Conservation (phyloP, 2,797 vertebrate species). For the Sebastes taczanowskii region DNA sequence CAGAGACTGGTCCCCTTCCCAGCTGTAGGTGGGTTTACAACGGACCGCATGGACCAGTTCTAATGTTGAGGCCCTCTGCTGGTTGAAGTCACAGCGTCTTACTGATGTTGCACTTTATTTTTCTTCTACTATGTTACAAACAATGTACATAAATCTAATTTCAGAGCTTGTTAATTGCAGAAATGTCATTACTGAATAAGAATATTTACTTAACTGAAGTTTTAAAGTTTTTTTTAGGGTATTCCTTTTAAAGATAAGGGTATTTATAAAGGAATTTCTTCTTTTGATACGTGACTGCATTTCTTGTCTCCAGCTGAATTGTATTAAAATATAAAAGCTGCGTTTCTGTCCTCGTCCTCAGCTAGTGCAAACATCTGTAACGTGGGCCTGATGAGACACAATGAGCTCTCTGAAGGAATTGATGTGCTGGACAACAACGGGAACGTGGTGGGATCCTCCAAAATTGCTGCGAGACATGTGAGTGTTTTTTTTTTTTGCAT, state of each 20-base stretch:
- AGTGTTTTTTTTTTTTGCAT: slow-evolving; percentile 47
- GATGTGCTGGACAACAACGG: slow-evolving; percentile 90
- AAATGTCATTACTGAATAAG: background rate
- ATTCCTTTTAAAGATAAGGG: background rate
- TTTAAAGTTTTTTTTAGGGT: background rate
- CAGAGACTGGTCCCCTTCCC: slow-evolving; percentile 97
- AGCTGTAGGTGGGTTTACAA: slow-evolving; percentile 89
- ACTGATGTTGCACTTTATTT: background rate
- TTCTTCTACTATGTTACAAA: background rate
- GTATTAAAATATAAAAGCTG: background rate
- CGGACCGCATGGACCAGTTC: background rate
- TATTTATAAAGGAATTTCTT: background rate
- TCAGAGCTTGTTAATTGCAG: background rate
- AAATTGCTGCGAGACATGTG: slow-evolving; percentile 93
- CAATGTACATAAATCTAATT: background rate
- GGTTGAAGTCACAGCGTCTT: background rate
- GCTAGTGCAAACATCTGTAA: slow-evolving; percentile 98
- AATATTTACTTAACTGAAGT: background rate
- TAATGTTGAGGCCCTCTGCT: slow-evolving; percentile 16
- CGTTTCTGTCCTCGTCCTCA: slow-evolving; percentile 52
- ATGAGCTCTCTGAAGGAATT: slow-evolving; percentile 93
- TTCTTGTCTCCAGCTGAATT: background rate
- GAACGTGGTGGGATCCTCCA: slow-evolving; percentile 93
- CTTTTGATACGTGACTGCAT: background rate
- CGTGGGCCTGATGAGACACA: slow-evolving; percentile 95